Percentiles rank a stretch among this genome's conserved stretches.
phyloP scores from a whole-genome alignment of 2,888 invertebrate species.

The Latheticus oryzae region DNA sequence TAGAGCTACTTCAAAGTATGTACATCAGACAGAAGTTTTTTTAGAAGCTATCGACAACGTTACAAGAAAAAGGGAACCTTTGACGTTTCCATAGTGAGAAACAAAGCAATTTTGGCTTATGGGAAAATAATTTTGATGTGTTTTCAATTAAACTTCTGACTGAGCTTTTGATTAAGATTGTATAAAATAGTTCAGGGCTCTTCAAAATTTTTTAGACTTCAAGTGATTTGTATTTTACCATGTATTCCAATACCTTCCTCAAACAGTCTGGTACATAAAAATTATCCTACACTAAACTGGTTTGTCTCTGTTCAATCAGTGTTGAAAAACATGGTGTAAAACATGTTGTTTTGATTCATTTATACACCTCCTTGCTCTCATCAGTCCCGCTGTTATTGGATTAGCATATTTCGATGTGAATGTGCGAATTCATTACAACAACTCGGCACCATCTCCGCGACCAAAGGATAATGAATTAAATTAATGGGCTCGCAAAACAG shows the following conservation, averaged over 20 bases:
- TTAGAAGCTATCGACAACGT: slow-evolving; percentile 48
- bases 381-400: slow-evolving; percentile 42
- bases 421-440: slow-evolving; percentile 42
- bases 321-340: too few species aligned
- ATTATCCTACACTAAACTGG: too few species aligned
- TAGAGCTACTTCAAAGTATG: slow-evolving; percentile 25
- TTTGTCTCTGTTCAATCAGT: too few species aligned
- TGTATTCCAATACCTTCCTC: too few species aligned
- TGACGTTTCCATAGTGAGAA: slow-evolving; percentile 48
- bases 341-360: too few species aligned
- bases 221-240: too few species aligned
- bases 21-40: slow-evolving; percentile 17
- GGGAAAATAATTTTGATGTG: slow-evolving; percentile 59
- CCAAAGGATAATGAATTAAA: slow-evolving; percentile 65
- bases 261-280: too few species aligned
- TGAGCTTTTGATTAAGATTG: slow-evolving; percentile 47
- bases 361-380: too few species aligned
- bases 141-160: slow-evolving; percentile 56
- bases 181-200: too few species aligned
- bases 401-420: slow-evolving; percentile 55
- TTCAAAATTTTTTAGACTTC: too few species aligned
- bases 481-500: slow-evolving; percentile 64
- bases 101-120: slow-evolving; percentile 54
- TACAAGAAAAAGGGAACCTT: slow-evolving; percentile 47
- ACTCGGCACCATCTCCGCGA: slow-evolving; percentile 51